Evolutionary conservation across 2,113 vertebrate species (phyloP).

Genomic region (Sinosuthora webbiana): DNA sequence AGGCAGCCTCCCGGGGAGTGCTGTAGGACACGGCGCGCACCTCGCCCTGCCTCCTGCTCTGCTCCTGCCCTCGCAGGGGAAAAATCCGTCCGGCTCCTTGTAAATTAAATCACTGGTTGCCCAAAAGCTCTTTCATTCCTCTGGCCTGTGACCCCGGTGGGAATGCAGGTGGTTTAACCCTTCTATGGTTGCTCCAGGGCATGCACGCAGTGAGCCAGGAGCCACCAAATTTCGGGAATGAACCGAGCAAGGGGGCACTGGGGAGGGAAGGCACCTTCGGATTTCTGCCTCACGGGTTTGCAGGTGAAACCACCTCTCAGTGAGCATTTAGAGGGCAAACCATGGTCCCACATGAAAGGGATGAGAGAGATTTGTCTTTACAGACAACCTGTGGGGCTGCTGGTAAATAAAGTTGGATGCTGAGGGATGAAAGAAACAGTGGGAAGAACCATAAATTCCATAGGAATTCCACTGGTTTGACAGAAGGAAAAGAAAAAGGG

Average conservation of each 20-base stretch:
- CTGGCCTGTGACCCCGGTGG: not conserved
- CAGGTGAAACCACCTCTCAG: not conserved
- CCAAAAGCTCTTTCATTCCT: not conserved
- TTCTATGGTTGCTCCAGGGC: rapidly evolving
- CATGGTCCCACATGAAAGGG: not conserved
- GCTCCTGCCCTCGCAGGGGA: not conserved
- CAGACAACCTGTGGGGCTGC: not conserved
- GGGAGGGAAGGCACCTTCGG: not conserved
- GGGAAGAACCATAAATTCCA: not conserved
- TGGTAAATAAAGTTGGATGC: too few relatives aligned
- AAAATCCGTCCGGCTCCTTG: not conserved
- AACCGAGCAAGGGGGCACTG: not conserved
- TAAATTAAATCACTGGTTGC: not conserved
- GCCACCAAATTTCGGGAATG: not conserved
- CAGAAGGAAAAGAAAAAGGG: too few relatives aligned
- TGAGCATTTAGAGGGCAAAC: not conserved
- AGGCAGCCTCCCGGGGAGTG: not conserved
- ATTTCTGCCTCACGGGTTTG: not conserved
- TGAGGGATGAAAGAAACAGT: not conserved
- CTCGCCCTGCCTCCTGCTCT: not conserved
- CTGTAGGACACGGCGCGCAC: rapidly evolving
- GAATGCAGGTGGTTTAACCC: not conserved
- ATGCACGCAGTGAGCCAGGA: rapidly evolving
- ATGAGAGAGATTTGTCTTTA: not conserved
- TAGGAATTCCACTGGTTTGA: not conserved